phyloP scores from a whole-genome alignment of 2,888 invertebrate species.

The Pandemis heparana region DNA sequence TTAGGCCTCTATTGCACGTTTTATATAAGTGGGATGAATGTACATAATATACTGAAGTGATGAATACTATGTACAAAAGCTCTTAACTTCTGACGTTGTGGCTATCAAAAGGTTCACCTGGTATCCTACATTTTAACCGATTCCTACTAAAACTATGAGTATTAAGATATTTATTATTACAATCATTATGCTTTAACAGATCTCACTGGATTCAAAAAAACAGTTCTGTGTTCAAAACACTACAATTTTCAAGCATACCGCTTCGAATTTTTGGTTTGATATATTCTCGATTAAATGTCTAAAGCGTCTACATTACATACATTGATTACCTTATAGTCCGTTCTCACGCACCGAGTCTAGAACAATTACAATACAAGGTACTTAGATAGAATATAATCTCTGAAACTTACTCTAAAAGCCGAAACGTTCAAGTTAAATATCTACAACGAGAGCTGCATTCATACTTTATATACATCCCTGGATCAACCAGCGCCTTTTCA shows the following conservation, averaged over 20 bases:
- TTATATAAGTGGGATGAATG: no score
- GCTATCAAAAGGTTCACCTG: slow-evolving; percentile 30
- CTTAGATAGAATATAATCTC: slow-evolving; percentile 59
- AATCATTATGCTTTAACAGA: slow-evolving; percentile 70
- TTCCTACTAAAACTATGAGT: slow-evolving; percentile 75
- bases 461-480: slow-evolving; percentile 57
- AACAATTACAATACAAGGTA: slow-evolving; percentile 50
- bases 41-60: no score
- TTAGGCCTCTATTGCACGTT: background rate
- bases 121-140: slow-evolving; percentile 55
- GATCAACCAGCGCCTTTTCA: slow-evolving; percentile 25
- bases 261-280: slow-evolving; percentile 84
- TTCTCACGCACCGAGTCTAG: slow-evolving; percentile 77
- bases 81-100: background rate
- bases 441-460: slow-evolving; percentile 67
- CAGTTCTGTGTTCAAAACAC: slow-evolving; percentile 81
- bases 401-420: slow-evolving; percentile 54
- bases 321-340: slow-evolving; percentile 50
- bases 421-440: slow-evolving; percentile 58
- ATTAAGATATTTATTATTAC: slow-evolving; percentile 63
- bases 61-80: no score
- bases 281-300: slow-evolving; percentile 72
- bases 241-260: slow-evolving; percentile 83
- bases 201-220: slow-evolving; percentile 75
- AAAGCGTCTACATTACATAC: slow-evolving; percentile 64